phyloP scores from a whole-genome alignment of 2,797 vertebrate species.

The Myiotriccus ornatus region DNA sequence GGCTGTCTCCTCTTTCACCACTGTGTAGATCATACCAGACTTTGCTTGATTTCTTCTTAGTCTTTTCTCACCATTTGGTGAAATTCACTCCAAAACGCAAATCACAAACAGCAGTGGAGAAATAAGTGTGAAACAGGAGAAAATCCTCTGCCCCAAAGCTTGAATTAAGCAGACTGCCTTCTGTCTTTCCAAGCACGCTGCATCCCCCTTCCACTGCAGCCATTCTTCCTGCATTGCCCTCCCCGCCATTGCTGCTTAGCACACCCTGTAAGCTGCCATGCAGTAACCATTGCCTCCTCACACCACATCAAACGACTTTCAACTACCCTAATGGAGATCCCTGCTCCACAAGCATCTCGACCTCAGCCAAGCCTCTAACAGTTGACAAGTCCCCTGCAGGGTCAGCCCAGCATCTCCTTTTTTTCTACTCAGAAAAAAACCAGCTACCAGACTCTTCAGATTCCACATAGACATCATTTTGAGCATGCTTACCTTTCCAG shows the following conservation, averaged over 20 bases:
- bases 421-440: not conserved
- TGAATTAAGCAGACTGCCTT: not conserved
- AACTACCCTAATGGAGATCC: not conserved
- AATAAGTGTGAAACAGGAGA: not conserved
- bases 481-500: not conserved
- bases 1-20: not conserved
- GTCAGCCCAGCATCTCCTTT: not conserved
- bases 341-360: not conserved
- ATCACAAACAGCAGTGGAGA: not conserved
- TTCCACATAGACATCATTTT: not conserved
- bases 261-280: not conserved
- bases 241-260: not conserved
- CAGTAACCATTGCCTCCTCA: not conserved
- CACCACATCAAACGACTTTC: not conserved
- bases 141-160: not conserved
- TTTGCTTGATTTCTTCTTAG: not conserved
- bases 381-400: not conserved
- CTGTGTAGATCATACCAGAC: not conserved
- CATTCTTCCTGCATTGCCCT: not conserved
- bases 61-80: not conserved
- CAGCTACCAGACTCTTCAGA: not conserved
- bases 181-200: not conserved
- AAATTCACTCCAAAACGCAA: not conserved
- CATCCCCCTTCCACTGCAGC: not conserved
- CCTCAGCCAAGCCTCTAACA: not conserved